Evolutionary conservation across 92 coral and sea anemone species (phyloP).

Genomic region (Phymanthus crucifer): DNA sequence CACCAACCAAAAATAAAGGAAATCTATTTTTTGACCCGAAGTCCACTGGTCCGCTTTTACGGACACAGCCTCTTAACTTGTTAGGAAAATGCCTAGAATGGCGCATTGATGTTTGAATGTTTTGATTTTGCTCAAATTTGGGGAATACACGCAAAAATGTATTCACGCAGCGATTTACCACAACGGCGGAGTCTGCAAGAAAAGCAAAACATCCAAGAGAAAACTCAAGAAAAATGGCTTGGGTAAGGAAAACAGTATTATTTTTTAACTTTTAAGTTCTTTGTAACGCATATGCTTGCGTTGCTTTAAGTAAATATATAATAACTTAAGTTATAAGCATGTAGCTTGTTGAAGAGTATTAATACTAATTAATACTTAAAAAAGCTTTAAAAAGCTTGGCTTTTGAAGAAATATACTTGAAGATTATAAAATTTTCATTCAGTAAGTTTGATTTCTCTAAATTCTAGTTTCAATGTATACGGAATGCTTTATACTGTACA

Average conservation of each 20-base stretch:
- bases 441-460: not conserved
- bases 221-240: not conserved
- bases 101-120: not conserved
- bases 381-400: not conserved
- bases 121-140: slow-evolving; percentile 1
- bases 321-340: not conserved
- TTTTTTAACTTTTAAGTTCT: not conserved
- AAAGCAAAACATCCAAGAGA: not conserved
- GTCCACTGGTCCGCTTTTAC: too few species aligned
- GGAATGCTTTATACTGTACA: too few species aligned
- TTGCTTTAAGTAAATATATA: not conserved
- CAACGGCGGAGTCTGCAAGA: not conserved
- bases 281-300: not conserved
- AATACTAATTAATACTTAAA: not conserved
- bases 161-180: slow-evolving; percentile 1
- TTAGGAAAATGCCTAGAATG: not conserved
- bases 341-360: not conserved
- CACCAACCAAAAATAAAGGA: too few species aligned
- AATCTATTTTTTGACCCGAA: too few species aligned
- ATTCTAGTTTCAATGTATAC: not conserved
- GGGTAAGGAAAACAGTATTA: not conserved
- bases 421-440: not conserved
- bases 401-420: not conserved
- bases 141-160: not conserved
- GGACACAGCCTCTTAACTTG: not conserved